These are phyloP conservation scores for Odobenus rosmarus DNA, from an alignment of 2,113 vertebrate species.

Conservation along the genomic window DNA sequence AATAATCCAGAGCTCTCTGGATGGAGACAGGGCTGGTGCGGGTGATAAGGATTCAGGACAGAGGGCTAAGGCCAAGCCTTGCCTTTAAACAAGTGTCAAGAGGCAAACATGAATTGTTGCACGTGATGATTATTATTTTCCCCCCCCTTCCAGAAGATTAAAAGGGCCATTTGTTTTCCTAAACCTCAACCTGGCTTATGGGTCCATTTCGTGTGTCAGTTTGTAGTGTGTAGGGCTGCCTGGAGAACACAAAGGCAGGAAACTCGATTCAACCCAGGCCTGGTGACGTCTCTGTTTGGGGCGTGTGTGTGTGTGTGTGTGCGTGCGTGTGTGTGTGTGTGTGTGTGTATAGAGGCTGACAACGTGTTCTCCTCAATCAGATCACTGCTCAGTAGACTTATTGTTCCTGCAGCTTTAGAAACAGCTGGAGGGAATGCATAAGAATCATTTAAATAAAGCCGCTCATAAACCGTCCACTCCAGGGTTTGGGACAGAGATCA, in stretches of 20 bases:
- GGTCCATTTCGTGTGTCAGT: neutral
- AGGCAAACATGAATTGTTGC: neutral
- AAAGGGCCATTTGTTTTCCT: neutral
- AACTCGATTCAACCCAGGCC: neutral
- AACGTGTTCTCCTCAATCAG: neutral
- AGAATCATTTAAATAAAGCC: neutral
- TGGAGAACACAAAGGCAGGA: conserved; percentile 36
- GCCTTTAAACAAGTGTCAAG: neutral
- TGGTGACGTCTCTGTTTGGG: neutral
- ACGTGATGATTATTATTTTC: neutral
- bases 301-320: neutral
- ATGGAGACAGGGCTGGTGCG: accelerated
- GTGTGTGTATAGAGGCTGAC: neutral
- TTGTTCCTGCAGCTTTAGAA: neutral
- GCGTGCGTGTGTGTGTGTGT: neutral
- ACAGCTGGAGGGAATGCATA: neutral
- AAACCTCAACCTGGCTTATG: neutral
- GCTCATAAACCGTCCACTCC: neutral
- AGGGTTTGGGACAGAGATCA: neutral
- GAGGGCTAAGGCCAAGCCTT: neutral
- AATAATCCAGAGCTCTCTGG: neutral
- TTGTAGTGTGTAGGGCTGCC: neutral
- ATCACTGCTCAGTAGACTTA: neutral
- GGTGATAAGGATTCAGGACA: neutral
- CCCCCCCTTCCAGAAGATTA: neutral